Evolutionary conservation across 2,797 vertebrate genomes (phyloP), one percentile per base, ranked within the genome.

Genomic region (Sebastes steindachneri): DNA sequence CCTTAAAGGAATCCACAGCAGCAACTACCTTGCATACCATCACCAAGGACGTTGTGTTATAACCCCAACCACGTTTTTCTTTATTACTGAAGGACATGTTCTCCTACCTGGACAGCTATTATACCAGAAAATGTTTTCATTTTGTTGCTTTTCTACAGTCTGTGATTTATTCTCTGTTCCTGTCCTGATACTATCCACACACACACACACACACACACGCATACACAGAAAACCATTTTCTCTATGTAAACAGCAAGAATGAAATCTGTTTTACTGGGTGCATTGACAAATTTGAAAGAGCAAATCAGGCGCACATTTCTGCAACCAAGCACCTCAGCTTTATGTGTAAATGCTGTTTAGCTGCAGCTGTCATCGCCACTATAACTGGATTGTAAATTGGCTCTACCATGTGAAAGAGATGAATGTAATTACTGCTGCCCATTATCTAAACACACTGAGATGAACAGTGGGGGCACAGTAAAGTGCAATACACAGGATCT

Each of bases 341-440:
- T 41, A 45, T 62, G 70, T 73, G 64, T 37, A 53, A 78, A 84
- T 45, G 45, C 45, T 58, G 23, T 80, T 88, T 77, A 73, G 68
- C 51, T 72, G 71, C 53, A 58, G 58, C 68, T 51, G 54, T 78
- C 73, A 66, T 67, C 71, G 19, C 45, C 59, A 70, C 80, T 67
- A 45, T 68, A 73, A 79, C 60, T 79, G 77, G 72, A 73, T 70
- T 45, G 70, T 77, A 73, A 87, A 90, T 80, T 79, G 57, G 54
- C 69, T 82, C 72, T 2, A 59, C 73, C 31, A 31, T 84, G 71
- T 80, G 83, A 79, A 83, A 82, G 63, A 79, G 73, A 85, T 84
- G 41, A 84, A 85, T 80, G 68, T 82, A 86, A 92, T 92, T 89
- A 90, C 75, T 75, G 67, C 68, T 73, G 70, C 59, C 76, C 33